Evolutionary conservation across 2,888 invertebrate species (phyloP).

Genomic region (Drosophila sordidula): DNA sequence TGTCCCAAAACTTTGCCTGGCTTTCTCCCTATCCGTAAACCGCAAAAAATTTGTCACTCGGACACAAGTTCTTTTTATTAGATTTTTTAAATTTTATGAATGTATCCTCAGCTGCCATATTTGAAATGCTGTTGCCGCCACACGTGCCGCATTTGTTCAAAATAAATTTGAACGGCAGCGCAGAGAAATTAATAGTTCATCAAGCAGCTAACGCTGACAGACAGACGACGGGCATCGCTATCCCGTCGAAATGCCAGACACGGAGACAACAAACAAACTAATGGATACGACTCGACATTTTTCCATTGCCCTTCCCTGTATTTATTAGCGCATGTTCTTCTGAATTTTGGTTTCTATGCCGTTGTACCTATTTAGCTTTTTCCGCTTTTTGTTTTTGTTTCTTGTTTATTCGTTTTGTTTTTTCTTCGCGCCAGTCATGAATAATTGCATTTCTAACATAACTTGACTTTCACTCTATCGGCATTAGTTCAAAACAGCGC

Average conservation of each 20-base stretch:
- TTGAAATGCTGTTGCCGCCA: slow-evolving; percentile 50
- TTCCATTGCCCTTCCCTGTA: slow-evolving; percentile 39
- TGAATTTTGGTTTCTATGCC: slow-evolving; percentile 9
- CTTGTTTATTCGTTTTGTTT: background rate
- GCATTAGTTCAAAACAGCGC: slow-evolving; percentile 61
- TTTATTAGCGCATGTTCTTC: slow-evolving; percentile 29
- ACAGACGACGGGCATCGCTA: slow-evolving; percentile 54
- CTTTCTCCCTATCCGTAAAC: background rate
- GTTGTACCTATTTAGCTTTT: slow-evolving; percentile 13
- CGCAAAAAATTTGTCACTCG: slow-evolving; percentile 24
- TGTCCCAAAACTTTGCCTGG: background rate
- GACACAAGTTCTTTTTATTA: slow-evolving; percentile 8
- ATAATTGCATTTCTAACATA: slow-evolving; percentile 76
- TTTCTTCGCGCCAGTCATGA: slow-evolving; percentile 47
- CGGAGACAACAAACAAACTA: slow-evolving; percentile 44
- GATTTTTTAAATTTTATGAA: slow-evolving; percentile 33
- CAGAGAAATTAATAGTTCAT: slow-evolving; percentile 74
- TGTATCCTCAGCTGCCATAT: slow-evolving; percentile 48
- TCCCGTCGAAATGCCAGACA: slow-evolving; percentile 57
- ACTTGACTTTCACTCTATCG: slow-evolving; percentile 81
- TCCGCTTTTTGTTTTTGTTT: slow-evolving; percentile 6
- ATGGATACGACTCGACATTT: slow-evolving; percentile 38
- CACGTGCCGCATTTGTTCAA: slow-evolving; percentile 70
- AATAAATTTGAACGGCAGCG: slow-evolving; percentile 40
- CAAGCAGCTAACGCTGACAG: slow-evolving; percentile 66